Percentiles rank a stretch among this genome's conserved stretches.
phyloP scores from a whole-genome alignment of 2,888 invertebrate genomes.

The Conomelus anceps region DNA sequence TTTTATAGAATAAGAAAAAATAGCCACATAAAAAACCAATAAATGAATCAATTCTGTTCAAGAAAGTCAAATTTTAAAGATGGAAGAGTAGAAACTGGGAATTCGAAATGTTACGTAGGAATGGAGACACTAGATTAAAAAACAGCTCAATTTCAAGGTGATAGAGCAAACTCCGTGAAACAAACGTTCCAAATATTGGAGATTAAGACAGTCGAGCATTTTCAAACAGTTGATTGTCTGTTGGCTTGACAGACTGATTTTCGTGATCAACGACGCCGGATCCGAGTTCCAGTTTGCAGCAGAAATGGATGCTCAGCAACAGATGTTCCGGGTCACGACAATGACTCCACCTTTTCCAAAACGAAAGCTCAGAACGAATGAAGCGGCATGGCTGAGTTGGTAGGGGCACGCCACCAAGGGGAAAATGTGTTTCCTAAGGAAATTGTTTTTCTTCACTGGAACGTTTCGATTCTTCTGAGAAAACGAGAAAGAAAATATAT shows the following conservation, averaged over 20 bases:
- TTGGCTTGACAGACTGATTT: neutral
- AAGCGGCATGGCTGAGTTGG: neutral
- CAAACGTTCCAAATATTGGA: neutral
- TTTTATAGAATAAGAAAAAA: no score
- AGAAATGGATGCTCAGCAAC: neutral
- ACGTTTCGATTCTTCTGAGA: neutral
- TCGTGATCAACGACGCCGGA: no score
- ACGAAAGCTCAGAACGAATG: neutral
- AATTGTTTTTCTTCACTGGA: constrained; percentile 1
- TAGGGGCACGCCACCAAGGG: neutral
- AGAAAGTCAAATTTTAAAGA: neutral
- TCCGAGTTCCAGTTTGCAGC: no score
- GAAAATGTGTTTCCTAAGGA: constrained; percentile 5
- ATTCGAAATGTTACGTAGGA: no score
- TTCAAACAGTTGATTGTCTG: neutral
- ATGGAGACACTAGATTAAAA: neutral
- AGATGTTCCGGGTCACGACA: neutral
- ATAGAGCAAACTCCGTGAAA: neutral
- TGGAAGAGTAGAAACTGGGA: neutral
- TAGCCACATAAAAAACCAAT: no score
- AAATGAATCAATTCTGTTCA: no score
- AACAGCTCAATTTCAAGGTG: neutral
- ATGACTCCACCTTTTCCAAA: neutral
- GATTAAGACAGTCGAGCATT: neutral
- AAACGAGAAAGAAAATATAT: neutral